phyloP scores from a whole-genome alignment of 2,797 vertebrate genomes.

The Galaxias olidus region DNA sequence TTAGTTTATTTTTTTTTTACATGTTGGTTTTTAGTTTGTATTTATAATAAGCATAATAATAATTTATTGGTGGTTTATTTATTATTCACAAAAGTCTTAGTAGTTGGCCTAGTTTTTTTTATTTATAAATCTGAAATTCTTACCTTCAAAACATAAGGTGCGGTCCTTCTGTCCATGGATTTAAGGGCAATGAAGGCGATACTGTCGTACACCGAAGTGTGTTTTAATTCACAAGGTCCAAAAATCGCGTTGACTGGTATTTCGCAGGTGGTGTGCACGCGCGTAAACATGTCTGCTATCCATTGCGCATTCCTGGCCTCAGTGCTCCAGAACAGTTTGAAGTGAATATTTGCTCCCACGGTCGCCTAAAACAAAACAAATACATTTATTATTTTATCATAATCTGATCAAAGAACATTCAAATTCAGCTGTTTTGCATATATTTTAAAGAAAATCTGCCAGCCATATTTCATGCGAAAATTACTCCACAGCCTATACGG shows the following conservation, averaged over 20 bases:
- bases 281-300: conserved; percentile 84
- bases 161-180: conserved; percentile 81
- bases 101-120: no score
- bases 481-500: no score
- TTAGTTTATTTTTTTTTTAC: no score
- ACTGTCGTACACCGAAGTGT: conserved; percentile 84
- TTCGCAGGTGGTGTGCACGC: conserved; percentile 82
- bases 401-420: no score
- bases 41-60: no score
- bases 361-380: conserved; percentile 31
- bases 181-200: conserved; percentile 85
- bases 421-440: no score
- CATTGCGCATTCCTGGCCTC: conserved; percentile 82
- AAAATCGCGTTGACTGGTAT: conserved; percentile 83
- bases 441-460: no score
- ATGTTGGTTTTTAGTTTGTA: no score
- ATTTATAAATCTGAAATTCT: conserved; percentile 21
- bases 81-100: no score
- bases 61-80: no score
- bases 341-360: conserved; percentile 74
- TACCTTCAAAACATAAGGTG: conserved; percentile 84
- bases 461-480: no score
- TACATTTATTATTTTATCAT: neutral
- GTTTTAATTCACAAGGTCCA: conserved; percentile 82
- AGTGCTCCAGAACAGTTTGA: conserved; percentile 76